Evolutionary conservation across 2,888 invertebrate species (phyloP).

Genomic region (Toxonevra muliebris): DNA sequence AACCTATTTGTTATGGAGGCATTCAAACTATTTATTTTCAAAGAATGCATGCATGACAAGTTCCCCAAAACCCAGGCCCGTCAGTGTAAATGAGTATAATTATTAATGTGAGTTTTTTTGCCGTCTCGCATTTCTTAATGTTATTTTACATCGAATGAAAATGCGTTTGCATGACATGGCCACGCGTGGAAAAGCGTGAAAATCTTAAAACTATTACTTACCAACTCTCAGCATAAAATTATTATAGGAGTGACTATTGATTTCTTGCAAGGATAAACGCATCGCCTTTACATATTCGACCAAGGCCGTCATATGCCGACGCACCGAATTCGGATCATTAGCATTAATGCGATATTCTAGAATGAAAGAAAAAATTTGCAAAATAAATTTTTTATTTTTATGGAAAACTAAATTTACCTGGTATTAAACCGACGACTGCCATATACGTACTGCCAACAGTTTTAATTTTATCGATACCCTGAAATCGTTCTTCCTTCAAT

Average conservation of each 20-base stretch:
- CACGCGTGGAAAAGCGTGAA: no score
- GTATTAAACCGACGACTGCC: conserved; percentile 91
- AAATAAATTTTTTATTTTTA: background rate
- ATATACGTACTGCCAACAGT: conserved; percentile 93
- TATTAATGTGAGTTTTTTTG: no score
- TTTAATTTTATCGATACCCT: conserved; percentile 91
- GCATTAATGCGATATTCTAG: conserved; percentile 64
- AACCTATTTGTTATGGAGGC: no score
- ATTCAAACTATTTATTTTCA: no score
- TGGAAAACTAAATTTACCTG: conserved; percentile 75
- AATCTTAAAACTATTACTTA: no score
- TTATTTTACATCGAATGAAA: no score
- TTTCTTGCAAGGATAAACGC: conserved; percentile 83
- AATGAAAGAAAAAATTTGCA: conserved; percentile 7
- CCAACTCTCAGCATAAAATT: conserved; percentile 91
- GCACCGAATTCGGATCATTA: conserved; percentile 71
- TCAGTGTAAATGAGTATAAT: no score
- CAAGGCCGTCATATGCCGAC: conserved; percentile 78
- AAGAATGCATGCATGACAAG: no score
- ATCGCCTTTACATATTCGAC: conserved; percentile 91
- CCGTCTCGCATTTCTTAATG: no score
- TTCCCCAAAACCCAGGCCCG: no score
- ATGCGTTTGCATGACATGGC: no score
- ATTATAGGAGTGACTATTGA: conserved; percentile 92
- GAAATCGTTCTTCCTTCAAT: conserved; percentile 84